Evolutionary conservation across 2,888 invertebrate genomes (phyloP).

Genomic region (Drosophila rubida): DNA sequence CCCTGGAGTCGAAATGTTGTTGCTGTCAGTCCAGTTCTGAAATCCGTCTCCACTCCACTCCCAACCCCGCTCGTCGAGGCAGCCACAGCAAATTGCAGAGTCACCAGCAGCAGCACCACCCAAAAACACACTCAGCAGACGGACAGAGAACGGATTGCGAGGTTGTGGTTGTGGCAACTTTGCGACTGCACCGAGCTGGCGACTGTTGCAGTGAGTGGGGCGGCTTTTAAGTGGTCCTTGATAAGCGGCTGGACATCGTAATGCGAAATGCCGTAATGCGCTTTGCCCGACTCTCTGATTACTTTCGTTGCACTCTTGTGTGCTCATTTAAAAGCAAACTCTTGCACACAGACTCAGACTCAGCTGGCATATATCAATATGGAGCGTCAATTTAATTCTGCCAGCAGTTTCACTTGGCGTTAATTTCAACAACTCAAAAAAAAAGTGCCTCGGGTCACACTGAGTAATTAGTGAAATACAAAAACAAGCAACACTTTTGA

Average conservation of each 20-base stretch:
- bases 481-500: too few species aligned
- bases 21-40: conserved; percentile 33
- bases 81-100: conserved; percentile 33
- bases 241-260: conserved; percentile 66
- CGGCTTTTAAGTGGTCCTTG: conserved; percentile 74
- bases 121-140: conserved; percentile 38
- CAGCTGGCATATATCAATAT: conserved; percentile 65
- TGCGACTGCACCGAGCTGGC: conserved; percentile 34
- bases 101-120: conserved; percentile 49
- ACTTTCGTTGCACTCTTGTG: conserved; percentile 1
- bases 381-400: conserved; percentile 63
- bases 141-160: neutral
- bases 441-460: too few species aligned
- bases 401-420: too few species aligned
- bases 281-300: conserved; percentile 50
- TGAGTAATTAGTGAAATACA: neutral
- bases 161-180: conserved; percentile 2
- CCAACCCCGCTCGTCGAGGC: neutral
- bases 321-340: conserved; percentile 41
- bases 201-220: neutral
- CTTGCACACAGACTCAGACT: conserved; percentile 21
- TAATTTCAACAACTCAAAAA: too few species aligned
- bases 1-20: conserved; percentile 15
- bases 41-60: conserved; percentile 11
- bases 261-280: conserved; percentile 58